Percentiles rank a stretch among this genome's conserved stretches.
These are phyloP conservation scores for Agriopis marginaria DNA, from an alignment of 2,888 invertebrate genomes.

Conservation along the genomic window DNA sequence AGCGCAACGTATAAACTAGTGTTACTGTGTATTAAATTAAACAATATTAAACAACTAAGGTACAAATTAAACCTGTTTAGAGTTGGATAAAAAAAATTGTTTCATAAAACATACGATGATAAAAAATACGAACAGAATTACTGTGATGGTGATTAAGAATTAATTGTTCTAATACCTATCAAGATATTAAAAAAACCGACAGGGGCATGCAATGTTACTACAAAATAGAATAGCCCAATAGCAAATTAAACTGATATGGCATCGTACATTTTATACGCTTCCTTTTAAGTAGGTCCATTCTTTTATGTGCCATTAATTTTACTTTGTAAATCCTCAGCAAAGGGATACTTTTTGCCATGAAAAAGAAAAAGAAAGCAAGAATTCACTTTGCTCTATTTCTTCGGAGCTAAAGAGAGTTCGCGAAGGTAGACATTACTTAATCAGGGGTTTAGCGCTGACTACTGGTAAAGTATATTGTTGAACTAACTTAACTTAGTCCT, in stretches of 20 bases:
- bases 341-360: slow-evolving; percentile 13
- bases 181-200: background rate
- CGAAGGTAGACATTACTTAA: slow-evolving; percentile 26
- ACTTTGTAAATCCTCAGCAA: slow-evolving; percentile 20
- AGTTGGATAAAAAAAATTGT: too few species aligned
- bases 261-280: slow-evolving; percentile 14
- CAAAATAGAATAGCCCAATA: background rate
- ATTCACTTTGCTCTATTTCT: slow-evolving; percentile 19
- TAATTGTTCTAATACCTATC: background rate
- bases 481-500: slow-evolving; percentile 16
- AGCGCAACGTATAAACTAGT: too few species aligned
- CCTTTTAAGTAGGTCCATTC: slow-evolving; percentile 17
- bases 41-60: too few species aligned
- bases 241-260: slow-evolving; percentile 6
- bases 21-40: too few species aligned
- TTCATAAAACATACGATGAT: too few species aligned
- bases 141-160: too few species aligned
- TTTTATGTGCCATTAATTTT: slow-evolving; percentile 28
- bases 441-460: slow-evolving; percentile 18
- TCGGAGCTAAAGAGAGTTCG: slow-evolving; percentile 10
- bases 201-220: background rate
- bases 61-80: too few species aligned
- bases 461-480: slow-evolving; percentile 20
- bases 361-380: slow-evolving; percentile 20
- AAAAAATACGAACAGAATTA: too few species aligned